Evolutionary conservation across 2,888 invertebrate species (phyloP).

Genomic region (Choreutis nemorana): DNA sequence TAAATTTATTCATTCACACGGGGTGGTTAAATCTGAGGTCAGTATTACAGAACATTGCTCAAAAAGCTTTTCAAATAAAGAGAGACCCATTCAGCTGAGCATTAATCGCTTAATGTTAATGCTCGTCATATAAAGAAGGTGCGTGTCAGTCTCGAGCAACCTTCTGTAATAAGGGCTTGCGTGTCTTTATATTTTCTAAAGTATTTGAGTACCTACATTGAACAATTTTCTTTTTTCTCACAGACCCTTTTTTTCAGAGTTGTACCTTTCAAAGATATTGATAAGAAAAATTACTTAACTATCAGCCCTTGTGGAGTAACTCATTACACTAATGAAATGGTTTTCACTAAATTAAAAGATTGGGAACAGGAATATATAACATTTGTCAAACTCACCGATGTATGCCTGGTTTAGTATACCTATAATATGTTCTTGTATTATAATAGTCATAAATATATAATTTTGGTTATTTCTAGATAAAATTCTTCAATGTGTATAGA

Average conservation of each 20-base stretch:
- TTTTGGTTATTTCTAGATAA: conserved; percentile 52
- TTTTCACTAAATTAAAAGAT: conserved; percentile 77
- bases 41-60: too few species aligned
- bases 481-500: conserved; percentile 72
- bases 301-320: conserved; percentile 85
- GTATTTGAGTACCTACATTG: too few species aligned
- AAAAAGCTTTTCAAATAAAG: too few species aligned
- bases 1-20: too few species aligned
- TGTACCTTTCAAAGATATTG: conserved; percentile 74
- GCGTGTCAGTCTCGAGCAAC: too few species aligned
- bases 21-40: too few species aligned
- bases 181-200: too few species aligned
- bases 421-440: background rate
- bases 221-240: too few species aligned
- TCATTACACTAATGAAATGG: conserved; percentile 78
- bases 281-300: conserved; percentile 78
- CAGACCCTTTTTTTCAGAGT: conserved; percentile 68
- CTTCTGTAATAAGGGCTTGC: too few species aligned
- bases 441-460: background rate
- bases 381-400: conserved; percentile 79
- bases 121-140: too few species aligned
- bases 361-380: conserved; percentile 88
- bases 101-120: too few species aligned
- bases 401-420: conserved; percentile 22
- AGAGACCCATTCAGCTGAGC: too few species aligned